Base-by-base conservation (phyloP, 2,797 vertebrate genomes). In the Pelobates cultripes region DNA sequence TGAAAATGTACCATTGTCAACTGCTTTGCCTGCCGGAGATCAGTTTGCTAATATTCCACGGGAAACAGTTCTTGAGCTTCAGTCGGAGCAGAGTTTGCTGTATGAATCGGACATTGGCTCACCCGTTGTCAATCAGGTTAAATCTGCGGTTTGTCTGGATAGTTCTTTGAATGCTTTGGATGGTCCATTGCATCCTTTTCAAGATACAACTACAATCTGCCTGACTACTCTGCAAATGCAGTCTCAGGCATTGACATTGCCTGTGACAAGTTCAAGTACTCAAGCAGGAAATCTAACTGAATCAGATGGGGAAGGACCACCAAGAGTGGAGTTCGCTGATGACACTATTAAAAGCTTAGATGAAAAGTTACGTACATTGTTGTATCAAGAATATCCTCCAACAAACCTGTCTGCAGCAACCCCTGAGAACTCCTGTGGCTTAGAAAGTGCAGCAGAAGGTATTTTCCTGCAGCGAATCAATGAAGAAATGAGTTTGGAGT, bases 301-400 rank as follows among this genome's bases (percentile, higher is more conserved):
- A 87, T 96, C 96, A 0, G 97, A 99, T 0, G 93, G 95, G 0
- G 98, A 99, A 90, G 87, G 97, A 12, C 91, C 94, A 3, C 94
- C 93, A 12, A 90, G 97, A 4, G 94, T 97, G n/a, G 95, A 96
- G 85, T 99, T 99, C 0, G 96, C 97, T 14, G 97, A 99, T 90
- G 97, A 94, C 90, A 98, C 97, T 0, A 99, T 99, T 70, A 99
- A 98, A 91, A 97, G 96, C 45, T 91, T 99, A 2, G 98, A 99
- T 7, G 98, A 99, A 91, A 99, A 99, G 85, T 87, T 99, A 47
- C 94, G 89, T 87, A 97, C 94, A 78, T 89, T 97, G 43, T 89
- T 97, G 4, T 96, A 96, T 87, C 97, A 98, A 89, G 96, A 97
- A 70, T 95, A 93, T 0, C 87, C 93, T 77, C 88, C 92, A 12